Base-by-base conservation (phyloP, 2,113 vertebrate species). In the Mungos mungo region DNA sequence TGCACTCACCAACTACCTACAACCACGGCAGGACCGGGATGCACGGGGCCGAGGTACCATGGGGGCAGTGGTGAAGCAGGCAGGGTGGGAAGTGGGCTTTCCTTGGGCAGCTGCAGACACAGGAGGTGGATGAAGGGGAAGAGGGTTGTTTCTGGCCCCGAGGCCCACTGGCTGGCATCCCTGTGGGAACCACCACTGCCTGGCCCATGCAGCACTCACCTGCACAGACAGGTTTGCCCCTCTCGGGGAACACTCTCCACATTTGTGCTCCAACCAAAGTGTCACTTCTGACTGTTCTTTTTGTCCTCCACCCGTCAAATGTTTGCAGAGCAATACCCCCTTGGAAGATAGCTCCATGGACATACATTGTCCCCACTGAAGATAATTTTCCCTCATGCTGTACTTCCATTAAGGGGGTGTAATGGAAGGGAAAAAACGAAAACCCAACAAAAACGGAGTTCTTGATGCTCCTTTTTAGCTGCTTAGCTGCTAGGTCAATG, bases 1-100 rank as follows among this genome's bases (percentile, higher is more conserved):
- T 1, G 99, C 99, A 0, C 99, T 99, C 97, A 99, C 99, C 90
- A 99, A 99, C 98, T 99, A 99, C 93, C 97, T 99, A 98, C 99
- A 99, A 83, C 99, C 99, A 0, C 97, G 66, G 71, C 98, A 92
- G 60, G 99, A 99, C 95, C 98, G 97, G 31, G 98, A 99, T 2
- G 99, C 99, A 85, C 99, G 99, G 90, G 99, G 99, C 96, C 98
- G 99, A 99, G 99, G 99, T 99, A 98, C 89, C 25, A 21, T 0
- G 5, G 87, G 87, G 68, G 12, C 29, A 31, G 27, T 38, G 3
- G 14, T 3, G 16, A 21, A 2, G 27, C 2, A 10, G 16, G 35
- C 1, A 2, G 71, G 74, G 31, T 23, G 31, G 31, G 16, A 16
- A 60, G 25, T 6, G 33, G 65, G 16, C 16, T 33, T 82, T 74